phyloP scores from a whole-genome alignment of 2,888 invertebrate genomes.

The Chymomyza fuscimana region DNA sequence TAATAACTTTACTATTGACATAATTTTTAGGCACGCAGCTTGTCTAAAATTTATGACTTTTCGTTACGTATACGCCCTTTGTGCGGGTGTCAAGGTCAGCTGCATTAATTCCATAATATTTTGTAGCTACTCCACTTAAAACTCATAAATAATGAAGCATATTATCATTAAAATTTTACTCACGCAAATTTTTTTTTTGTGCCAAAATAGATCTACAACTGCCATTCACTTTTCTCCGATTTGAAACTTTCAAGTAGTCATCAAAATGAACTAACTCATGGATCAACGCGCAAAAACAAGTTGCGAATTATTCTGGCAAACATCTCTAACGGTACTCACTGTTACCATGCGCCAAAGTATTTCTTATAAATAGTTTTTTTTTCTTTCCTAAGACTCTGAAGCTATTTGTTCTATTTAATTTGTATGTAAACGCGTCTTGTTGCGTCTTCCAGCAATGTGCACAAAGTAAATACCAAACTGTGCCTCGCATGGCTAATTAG shows the following conservation, averaged over 20 bases:
- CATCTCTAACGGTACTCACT: slow-evolving; percentile 62
- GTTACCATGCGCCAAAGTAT: slow-evolving; percentile 68
- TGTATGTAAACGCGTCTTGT: slow-evolving; percentile 49
- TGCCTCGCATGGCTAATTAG: slow-evolving; percentile 69
- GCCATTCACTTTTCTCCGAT: slow-evolving; percentile 71
- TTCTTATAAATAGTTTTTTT: slow-evolving; percentile 45
- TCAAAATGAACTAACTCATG: background rate
- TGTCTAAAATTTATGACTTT: slow-evolving; percentile 33
- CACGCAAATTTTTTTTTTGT: slow-evolving; percentile 37
- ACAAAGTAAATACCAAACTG: slow-evolving; percentile 68
- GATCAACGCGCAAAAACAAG: background rate
- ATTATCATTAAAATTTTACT: slow-evolving; percentile 38
- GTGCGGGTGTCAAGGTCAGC: slow-evolving; percentile 64
- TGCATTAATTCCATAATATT: slow-evolving; percentile 67
- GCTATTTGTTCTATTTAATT: slow-evolving; percentile 56
- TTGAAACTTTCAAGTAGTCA: slow-evolving; percentile 26
- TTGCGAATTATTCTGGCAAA: slow-evolving; percentile 13
- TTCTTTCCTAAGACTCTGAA: background rate
- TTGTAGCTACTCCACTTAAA: slow-evolving; percentile 33
- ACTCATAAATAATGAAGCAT: slow-evolving; percentile 3
- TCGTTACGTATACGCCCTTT: slow-evolving; percentile 30
- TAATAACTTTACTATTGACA: slow-evolving; percentile 69
- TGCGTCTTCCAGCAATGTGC: slow-evolving; percentile 37
- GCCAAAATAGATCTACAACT: slow-evolving; percentile 16
- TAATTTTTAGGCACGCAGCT: slow-evolving; percentile 64